Evolutionary conservation across 2,888 invertebrate species (phyloP).

Genomic region (Anorthoa munda): DNA sequence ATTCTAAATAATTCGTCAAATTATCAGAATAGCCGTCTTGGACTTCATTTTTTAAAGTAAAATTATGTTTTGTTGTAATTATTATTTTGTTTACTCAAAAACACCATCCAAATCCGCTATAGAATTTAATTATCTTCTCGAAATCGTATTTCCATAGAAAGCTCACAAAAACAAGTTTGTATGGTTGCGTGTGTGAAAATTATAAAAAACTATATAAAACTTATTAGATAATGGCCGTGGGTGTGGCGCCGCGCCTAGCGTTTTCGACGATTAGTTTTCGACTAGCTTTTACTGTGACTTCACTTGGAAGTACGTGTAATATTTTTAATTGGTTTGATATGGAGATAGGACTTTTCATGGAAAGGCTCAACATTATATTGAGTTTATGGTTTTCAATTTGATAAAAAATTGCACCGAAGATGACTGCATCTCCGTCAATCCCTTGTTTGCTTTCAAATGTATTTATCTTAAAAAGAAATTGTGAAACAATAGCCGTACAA

Average conservation of each 20-base stretch:
- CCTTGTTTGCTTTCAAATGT: too few relatives aligned
- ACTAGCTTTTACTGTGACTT: constrained; percentile 50
- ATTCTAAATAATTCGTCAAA: too few relatives aligned
- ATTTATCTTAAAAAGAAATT: too few relatives aligned
- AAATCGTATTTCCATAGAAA: constrained; percentile 61
- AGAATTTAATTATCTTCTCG: constrained; percentile 48
- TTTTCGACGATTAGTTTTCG: constrained; percentile 71
- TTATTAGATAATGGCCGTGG: constrained; percentile 69
- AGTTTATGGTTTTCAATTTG: too few relatives aligned
- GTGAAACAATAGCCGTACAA: too few relatives aligned
- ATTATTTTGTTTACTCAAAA: constrained; percentile 17
- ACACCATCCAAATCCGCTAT: constrained; percentile 15
- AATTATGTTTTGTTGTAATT: background rate
- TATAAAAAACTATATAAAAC: constrained; percentile 63
- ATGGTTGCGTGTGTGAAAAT: constrained; percentile 68
- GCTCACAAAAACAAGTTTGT: constrained; percentile 59
- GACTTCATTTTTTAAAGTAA: background rate
- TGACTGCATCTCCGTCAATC: too few relatives aligned
- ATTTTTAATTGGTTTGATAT: constrained; percentile 50
- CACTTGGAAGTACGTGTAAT: constrained; percentile 33
- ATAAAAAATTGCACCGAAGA: too few relatives aligned
- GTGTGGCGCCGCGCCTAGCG: constrained; percentile 72
- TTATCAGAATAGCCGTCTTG: background rate
- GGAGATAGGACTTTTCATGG: background rate
- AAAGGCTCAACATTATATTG: too few relatives aligned